Base-by-base conservation (phyloP, 1,140 invertebrate genomes). In the Whitmania pigra region DNA sequence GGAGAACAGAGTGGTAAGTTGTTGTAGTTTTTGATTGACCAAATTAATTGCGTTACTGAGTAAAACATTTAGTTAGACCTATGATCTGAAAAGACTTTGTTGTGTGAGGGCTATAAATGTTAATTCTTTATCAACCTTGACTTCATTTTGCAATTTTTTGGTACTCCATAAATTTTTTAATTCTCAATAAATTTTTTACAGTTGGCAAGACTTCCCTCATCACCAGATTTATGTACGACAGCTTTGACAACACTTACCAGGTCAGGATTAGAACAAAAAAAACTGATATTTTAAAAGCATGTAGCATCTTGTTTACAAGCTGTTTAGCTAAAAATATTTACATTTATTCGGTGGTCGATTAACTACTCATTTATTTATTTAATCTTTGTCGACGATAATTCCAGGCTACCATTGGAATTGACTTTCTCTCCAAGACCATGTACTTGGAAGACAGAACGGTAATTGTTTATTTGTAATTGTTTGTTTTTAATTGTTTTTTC, bases 231-330 rank as follows among this genome's bases (percentile, higher is more conserved):
- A 99, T 99, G 96, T 99, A 99, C 84, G 96, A 99, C 86, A 98
- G 94, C 84, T 99, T 99, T 85, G 96, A 99, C 87, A 99, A 98
- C 85, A 99, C 96, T 77, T 99, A 99, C 86, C 96, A 99, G 88
- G 91, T 92, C 36, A 22, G 43, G 31, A 36, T 36, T 36, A 6
- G 31, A 3, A 36, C 31, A 36, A 49, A 49, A 49, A 13, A 43
- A 43, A 13, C 40, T 49, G 43, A 49, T 5, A 15, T 17, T 49
- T 49, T 49, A 3, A 49, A 49, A 49, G 15, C 31, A 49, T 49
- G 9, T 49, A 49, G 43, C 15, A 15, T 49, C 15, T 49, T 11
- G 43, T 49, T 49, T 49, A 13, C 5, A 49, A 15, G 15, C 43
- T 15, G 9, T 13, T 49, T 49, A 17, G 43, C 43, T n/a, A n/a